Evolutionary conservation across 2,797 vertebrate genomes (phyloP), one percentile per base, ranked within the genome.

Genomic region (Anisognathus igniventris): DNA sequence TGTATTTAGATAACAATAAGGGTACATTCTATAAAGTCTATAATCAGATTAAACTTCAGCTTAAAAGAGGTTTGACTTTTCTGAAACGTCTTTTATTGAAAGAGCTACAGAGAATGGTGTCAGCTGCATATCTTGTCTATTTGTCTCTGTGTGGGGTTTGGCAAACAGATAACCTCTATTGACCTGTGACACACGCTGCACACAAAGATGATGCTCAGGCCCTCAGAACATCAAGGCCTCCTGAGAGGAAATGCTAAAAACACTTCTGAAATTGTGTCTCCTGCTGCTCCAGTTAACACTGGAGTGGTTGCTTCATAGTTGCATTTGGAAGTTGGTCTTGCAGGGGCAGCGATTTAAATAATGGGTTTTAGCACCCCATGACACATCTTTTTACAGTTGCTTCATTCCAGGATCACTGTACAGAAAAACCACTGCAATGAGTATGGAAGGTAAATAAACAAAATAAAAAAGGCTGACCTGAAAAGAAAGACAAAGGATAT

Each of bases 101-200:
- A 24, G 16, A 68, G 57, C 8, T 45, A 8, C 3, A 48, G 11
- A 1, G 1, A 44, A 45, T 10, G 1, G 20, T n/a, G 15, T 44
- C 33, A 81, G 14, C 10, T 72, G 54, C 15, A 51, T 5, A 33
- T 23, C 6, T 62, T 13, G 2, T 45, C 12, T 4, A 14, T 53
- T 88, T 67, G 2, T 53, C 88, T 75, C 27, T 47, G 3, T 9
- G 3, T 51, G 15, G 17, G 5, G 1, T 35, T 28, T 62, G 35
- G 22, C 65, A 19, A 70, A 54, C 9, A 42, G 10, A 9, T n/a
- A 33, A 51, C 3, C 9, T 71, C 82, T 44, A 14, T 0, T 40
- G 24, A 54, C 24, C 45, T 72, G 16, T 23, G 22, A 7, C 10
- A 44, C 12, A 15, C 0, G 0, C 18, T 79, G 16, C 10, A 23